Percentiles rank a stretch among this genome's conserved stretches.
These are phyloP conservation scores for Rhombomys opimus DNA, from an alignment of 2,113 vertebrate genomes.

Conservation along the genomic window DNA sequence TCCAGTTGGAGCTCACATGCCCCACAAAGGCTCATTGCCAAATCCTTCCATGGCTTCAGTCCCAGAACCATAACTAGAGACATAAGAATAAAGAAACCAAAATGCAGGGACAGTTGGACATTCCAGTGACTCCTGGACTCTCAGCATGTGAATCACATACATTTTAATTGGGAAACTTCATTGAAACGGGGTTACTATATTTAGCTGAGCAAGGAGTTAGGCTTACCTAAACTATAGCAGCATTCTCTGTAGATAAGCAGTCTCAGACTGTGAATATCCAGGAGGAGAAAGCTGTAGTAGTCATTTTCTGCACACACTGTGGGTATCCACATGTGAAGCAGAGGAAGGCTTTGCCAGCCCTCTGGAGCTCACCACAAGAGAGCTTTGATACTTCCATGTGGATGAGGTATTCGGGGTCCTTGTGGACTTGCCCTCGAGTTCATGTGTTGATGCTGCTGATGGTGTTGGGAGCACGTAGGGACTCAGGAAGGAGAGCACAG, in stretches of 20 bases:
- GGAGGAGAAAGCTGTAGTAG: not conserved
- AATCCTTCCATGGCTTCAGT: not conserved
- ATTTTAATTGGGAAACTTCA: not conserved
- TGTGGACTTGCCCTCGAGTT: not conserved
- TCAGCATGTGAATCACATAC: too few species aligned
- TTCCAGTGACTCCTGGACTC: too few species aligned
- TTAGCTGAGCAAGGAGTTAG: not conserved
- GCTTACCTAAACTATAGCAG: too few species aligned
- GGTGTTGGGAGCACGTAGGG: not conserved
- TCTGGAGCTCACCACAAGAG: not conserved
- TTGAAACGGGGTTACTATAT: not conserved
- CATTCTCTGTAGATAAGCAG: not conserved
- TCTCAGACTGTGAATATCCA: not conserved
- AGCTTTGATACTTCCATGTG: not conserved
- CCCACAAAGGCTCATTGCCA: not conserved
- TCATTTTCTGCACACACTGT: not conserved
- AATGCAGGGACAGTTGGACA: not conserved
- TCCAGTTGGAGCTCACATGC: not conserved
- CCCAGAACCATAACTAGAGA: not conserved
- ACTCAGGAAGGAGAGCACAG: fast-evolving
- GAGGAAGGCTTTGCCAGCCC: not conserved
- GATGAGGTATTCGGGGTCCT: not conserved
- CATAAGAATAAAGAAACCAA: not conserved
- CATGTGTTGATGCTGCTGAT: not conserved
- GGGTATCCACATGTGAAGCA: not conserved